Evolutionary conservation across 2,888 invertebrate genomes (phyloP), one percentile per base, ranked within the genome.

Genomic region (Heliconius erato): DNA sequence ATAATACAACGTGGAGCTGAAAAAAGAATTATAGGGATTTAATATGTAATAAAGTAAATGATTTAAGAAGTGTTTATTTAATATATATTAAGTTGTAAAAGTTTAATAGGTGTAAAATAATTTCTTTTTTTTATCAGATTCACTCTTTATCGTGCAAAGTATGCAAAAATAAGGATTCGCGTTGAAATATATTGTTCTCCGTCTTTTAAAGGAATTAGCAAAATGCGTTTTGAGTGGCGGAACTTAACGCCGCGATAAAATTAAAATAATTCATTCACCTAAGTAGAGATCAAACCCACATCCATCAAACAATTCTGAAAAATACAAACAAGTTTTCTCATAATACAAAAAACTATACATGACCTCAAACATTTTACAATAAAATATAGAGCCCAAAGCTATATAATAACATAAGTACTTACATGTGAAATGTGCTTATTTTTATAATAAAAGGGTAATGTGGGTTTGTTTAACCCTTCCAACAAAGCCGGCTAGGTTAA

Each of bases 401-500:
- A 74, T 6, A 32, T 59, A 74, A 74, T 32, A 54, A 74, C 11
- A 19, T 26, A 65, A 14, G 14, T 26, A 67, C 23, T 40, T 71
- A 14, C 35, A 26, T 54, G 5, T 54, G 14, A 76, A 76, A 59
- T 35, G 23, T 59, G 59, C 59, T 59, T 76, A 76, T n/a, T 76
- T 76, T 76, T 76, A 76, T 59, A 59, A 76, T 76, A 32, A 65
- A 63, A 40, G 77, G 44, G 28, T 32, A 49, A 44, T 49, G 67
- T 49, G 44, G 65, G 28, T 78, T 67, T 78, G 65, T 49, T 78
- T 49, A 78, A 78, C 67, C 78, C 78, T 78, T 49, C 28, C 67
- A 44, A 68, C 78, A 69, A 80, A 80, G 80, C 54, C n/a, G 35
- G 54, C 59, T 59, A 69, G 40, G 80, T 68, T 76, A 80, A 80